Evolutionary conservation across 2,797 vertebrate species (phyloP).

Genomic region (Xenops minutus): DNA sequence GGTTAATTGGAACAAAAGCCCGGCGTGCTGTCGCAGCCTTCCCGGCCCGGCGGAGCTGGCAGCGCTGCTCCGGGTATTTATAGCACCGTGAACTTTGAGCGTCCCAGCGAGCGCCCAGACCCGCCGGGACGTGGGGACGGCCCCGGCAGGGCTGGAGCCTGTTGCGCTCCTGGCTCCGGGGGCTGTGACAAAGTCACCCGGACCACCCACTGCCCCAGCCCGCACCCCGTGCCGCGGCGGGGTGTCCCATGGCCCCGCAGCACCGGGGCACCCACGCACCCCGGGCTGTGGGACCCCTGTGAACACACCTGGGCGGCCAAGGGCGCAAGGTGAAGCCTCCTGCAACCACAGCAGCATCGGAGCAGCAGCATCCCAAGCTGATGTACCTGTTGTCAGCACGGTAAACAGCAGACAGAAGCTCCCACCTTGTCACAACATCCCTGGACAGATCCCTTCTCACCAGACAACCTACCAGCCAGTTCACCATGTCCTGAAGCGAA

Average conservation of each 20-base stretch:
- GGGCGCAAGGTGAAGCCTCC: rapidly evolving
- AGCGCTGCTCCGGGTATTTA: constrained; percentile 40
- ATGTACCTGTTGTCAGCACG: background rate
- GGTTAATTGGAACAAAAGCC: constrained; percentile 40
- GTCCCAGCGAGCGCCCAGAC: background rate
- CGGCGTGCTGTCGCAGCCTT: no score
- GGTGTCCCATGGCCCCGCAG: background rate
- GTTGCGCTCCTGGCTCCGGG: rapidly evolving
- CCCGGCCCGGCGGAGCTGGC: background rate
- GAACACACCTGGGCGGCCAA: rapidly evolving
- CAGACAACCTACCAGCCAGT: background rate
- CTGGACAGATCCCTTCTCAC: background rate
- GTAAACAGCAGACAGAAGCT: background rate
- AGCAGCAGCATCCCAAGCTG: background rate
- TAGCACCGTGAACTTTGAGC: constrained; percentile 61
- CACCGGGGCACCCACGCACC: background rate
- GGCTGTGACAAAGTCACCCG: background rate
- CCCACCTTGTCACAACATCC: background rate
- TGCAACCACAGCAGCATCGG: rapidly evolving
- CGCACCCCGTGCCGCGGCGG: rapidly evolving
- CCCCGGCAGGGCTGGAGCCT: background rate
- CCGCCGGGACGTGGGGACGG: background rate
- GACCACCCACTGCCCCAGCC: rapidly evolving
- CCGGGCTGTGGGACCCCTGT: background rate
- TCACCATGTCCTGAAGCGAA: background rate